phyloP scores from a whole-genome alignment of 2,113 vertebrate genomes.

The Microtus ochrogaster region DNA sequence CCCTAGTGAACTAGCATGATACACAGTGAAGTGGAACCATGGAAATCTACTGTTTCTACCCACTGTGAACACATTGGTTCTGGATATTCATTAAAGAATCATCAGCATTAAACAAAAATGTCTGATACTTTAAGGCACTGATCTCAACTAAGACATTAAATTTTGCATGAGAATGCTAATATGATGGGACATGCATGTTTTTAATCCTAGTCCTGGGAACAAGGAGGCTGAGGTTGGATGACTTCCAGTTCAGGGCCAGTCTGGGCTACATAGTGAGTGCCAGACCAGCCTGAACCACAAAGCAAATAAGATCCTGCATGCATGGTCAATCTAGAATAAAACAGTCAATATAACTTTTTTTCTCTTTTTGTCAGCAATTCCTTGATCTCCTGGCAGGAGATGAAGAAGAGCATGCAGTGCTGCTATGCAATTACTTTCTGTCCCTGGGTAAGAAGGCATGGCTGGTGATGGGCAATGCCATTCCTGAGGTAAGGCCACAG shows the following conservation, averaged over 20 bases:
- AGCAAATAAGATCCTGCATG: neutral
- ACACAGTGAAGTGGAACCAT: neutral
- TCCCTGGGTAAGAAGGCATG: constrained; percentile 95
- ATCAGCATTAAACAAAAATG: neutral
- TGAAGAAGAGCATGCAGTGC: constrained; percentile 95
- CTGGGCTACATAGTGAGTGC: neutral
- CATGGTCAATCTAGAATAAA: neutral
- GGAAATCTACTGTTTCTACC: neutral
- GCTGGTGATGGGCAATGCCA: constrained; percentile 94
- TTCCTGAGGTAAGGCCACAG: constrained; percentile 91
- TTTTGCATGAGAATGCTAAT: neutral
- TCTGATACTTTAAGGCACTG: neutral
- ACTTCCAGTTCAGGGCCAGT: neutral
- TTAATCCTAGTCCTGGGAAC: neutral
- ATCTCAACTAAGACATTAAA: neutral
- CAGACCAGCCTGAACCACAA: neutral
- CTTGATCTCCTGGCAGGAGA: constrained; percentile 96
- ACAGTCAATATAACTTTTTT: neutral
- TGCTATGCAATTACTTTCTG: constrained; percentile 97
- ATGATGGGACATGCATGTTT: neutral
- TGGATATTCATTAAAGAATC: neutral
- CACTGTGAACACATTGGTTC: neutral
- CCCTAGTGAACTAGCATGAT: neutral
- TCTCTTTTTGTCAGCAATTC: constrained; percentile 91
- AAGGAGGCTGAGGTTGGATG: neutral